Evolutionary conservation across 1,140 invertebrate species (phyloP).

Genomic region (Euborellia annulipes): DNA sequence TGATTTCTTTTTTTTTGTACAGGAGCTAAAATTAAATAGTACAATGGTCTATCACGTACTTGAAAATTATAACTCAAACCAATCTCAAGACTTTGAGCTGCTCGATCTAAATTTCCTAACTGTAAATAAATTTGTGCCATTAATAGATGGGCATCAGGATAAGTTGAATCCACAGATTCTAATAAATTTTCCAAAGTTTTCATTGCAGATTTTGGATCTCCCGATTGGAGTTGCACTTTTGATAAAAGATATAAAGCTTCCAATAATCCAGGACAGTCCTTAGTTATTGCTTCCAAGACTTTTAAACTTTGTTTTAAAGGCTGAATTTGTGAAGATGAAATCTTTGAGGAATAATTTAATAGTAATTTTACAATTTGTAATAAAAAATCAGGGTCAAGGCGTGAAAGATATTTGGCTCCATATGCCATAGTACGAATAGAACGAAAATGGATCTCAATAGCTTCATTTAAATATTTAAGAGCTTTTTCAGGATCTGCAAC

Average conservation of each 20-base stretch:
- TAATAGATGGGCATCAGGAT: slow-evolving; percentile 67
- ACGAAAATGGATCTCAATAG: slow-evolving; percentile 46
- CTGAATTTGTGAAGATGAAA: slow-evolving; percentile 18
- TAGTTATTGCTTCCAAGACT: slow-evolving; percentile 54
- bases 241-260: slow-evolving; percentile 57
- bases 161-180: slow-evolving; percentile 54
- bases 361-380: slow-evolving; percentile 63
- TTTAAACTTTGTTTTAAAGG: slow-evolving; percentile 37
- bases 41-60: slow-evolving; percentile 77
- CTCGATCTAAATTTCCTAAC: slow-evolving; percentile 58
- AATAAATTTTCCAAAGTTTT: slow-evolving; percentile 52
- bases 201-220: slow-evolving; percentile 50
- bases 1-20: slow-evolving; percentile 64
- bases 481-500: slow-evolving; percentile 39
- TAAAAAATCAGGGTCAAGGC: slow-evolving; percentile 74
- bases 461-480: slow-evolving; percentile 47
- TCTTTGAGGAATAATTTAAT: slow-evolving; percentile 37
- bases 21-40: slow-evolving; percentile 70
- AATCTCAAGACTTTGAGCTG: slow-evolving; percentile 70
- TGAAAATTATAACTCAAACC: slow-evolving; percentile 84
- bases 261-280: slow-evolving; percentile 67
- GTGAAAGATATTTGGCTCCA: slow-evolving; percentile 55
- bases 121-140: slow-evolving; percentile 70
- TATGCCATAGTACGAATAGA: slow-evolving; percentile 42
- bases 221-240: slow-evolving; percentile 62